These are phyloP conservation scores for Drosophila chauvacae DNA, from an alignment of 1,140 invertebrate species.

Conservation along the genomic window DNA sequence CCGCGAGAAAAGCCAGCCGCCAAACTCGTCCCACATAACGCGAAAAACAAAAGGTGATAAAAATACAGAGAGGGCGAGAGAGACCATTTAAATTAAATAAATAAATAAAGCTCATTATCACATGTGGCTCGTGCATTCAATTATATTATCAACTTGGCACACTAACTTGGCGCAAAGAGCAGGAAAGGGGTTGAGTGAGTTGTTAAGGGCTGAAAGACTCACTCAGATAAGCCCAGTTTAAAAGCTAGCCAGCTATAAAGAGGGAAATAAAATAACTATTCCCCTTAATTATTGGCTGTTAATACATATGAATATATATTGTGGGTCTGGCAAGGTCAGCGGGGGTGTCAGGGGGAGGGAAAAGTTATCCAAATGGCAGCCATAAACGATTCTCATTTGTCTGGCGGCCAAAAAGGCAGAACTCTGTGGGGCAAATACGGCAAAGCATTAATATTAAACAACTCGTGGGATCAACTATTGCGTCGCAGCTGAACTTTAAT, in stretches of 20 bases:
- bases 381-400: slow-evolving; percentile 68
- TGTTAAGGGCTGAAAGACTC: neutral
- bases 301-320: slow-evolving; percentile 47
- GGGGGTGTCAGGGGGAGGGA: neutral
- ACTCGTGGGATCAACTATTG: slow-evolving; percentile 26
- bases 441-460: slow-evolving; percentile 28
- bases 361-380: slow-evolving; percentile 55
- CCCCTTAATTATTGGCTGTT: slow-evolving; percentile 27
- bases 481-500: slow-evolving; percentile 10
- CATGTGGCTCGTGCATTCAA: slow-evolving; percentile 75
- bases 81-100: slow-evolving; percentile 60
- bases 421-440: slow-evolving; percentile 22
- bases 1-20: slow-evolving; percentile 6
- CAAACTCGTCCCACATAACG: slow-evolving; percentile 37
- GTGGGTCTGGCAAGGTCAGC: slow-evolving; percentile 56
- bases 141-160: slow-evolving; percentile 61
- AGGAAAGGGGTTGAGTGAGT: too few relatives aligned
- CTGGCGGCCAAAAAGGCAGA: slow-evolving; percentile 34
- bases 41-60: slow-evolving; percentile 25
- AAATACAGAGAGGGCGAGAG: neutral
- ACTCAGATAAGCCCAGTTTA: slow-evolving; percentile 1
- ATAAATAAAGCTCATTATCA: slow-evolving; percentile 81
- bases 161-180: slow-evolving; percentile 7
- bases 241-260: slow-evolving; percentile 15
- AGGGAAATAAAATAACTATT: slow-evolving; percentile 25